Conservation (phyloP, 2,113 vertebrate species). For the Microcebus griseorufus region DNA sequence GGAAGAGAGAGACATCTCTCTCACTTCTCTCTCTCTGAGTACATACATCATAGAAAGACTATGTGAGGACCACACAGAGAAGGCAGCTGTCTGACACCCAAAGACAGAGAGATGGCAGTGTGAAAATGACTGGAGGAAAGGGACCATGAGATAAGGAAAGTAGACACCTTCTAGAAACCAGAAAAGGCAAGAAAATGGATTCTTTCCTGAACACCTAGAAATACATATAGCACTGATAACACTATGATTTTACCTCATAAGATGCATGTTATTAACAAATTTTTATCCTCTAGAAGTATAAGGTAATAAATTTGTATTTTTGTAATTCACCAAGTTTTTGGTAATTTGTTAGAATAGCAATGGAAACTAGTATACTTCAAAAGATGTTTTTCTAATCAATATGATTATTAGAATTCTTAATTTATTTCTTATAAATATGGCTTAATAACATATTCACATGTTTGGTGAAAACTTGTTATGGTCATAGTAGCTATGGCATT, state of each 20-base stretch:
- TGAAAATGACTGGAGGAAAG: neutral
- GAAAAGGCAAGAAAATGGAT: neutral
- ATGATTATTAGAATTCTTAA: constrained; percentile 28
- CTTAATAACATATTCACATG: neutral
- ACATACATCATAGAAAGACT: neutral
- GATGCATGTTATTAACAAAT: neutral
- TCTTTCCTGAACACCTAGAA: neutral
- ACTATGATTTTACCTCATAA: neutral
- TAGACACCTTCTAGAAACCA: neutral
- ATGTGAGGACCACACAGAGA: neutral
- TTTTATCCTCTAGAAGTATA: no score
- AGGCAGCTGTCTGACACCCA: neutral
- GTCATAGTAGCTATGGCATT: neutral
- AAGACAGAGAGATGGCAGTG: neutral
- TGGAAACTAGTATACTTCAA: neutral
- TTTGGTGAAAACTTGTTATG: constrained; percentile 23
- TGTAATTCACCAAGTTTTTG: neutral
- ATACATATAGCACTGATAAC: neutral
- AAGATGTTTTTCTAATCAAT: neutral
- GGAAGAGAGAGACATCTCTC: neutral
- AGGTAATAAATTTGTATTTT: neutral
- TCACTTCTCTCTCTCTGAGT: neutral
- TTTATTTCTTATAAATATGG: constrained; percentile 30
- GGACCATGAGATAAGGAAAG: neutral
- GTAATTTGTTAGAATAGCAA: neutral